Conservation (phyloP, 2,888 invertebrate genomes). For the Panopea generosa region DNA sequence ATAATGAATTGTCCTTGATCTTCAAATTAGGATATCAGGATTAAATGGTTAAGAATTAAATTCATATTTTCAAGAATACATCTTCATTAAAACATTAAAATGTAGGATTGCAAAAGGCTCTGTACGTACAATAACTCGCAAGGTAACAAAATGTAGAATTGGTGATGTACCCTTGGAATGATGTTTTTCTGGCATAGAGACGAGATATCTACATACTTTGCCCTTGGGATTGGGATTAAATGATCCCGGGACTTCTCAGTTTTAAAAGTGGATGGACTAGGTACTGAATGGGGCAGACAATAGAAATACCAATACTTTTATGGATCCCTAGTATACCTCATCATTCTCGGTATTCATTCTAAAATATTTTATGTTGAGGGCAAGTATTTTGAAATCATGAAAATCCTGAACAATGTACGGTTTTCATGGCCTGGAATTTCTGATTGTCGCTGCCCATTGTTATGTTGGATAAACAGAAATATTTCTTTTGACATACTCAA, state of each 20-base stretch:
- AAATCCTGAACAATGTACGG: constrained; percentile 20
- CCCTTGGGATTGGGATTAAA: constrained; percentile 4
- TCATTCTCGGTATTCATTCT: constrained; percentile 16
- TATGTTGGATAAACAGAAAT: constrained; percentile 9
- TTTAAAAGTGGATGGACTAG: neutral
- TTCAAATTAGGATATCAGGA: no score
- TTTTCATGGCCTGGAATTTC: neutral
- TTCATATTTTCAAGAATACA: no score
- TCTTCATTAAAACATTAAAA: no score
- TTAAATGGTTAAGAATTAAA: no score
- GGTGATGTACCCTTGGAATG: constrained; percentile 35
- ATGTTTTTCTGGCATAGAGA: constrained; percentile 19
- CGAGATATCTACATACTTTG: constrained; percentile 25
- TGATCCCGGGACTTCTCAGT: neutral
- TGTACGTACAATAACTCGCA: neutral
- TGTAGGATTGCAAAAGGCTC: no score
- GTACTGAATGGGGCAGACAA: constrained; percentile 13
- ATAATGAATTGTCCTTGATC: no score
- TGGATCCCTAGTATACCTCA: constrained; percentile 29
- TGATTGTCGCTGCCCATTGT: constrained; percentile 13
- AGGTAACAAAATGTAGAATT: constrained; percentile 28
- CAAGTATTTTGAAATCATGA: constrained; percentile 2
- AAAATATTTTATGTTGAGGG: constrained; percentile 1
- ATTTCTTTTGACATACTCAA: constrained; percentile 16
- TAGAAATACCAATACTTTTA: constrained; percentile 9